phyloP scores from a whole-genome alignment of 2,113 vertebrate species.

The Triplophysa siluroides region DNA sequence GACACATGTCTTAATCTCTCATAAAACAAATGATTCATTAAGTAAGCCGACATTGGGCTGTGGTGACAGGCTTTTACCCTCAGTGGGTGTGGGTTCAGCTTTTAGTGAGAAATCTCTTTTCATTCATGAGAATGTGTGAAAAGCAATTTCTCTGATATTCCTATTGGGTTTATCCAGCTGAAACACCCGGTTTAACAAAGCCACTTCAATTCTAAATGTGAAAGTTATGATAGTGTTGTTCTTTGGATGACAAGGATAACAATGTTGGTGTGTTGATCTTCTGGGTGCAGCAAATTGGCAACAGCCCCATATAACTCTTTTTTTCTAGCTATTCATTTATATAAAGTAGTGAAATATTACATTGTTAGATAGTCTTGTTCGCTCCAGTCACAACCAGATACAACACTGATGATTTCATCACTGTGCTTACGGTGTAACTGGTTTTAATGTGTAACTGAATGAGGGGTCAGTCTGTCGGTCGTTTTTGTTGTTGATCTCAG shows the following conservation, averaged over 20 bases:
- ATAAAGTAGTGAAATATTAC: not conserved
- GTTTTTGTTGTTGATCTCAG: not conserved
- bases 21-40: constrained; percentile 29
- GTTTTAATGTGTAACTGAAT: constrained; percentile 5
- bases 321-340: not conserved
- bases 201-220: not conserved
- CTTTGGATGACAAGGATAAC: not conserved
- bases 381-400: not conserved
- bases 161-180: not conserved
- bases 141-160: not conserved
- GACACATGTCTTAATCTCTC: constrained; percentile 22
- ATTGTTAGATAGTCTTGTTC: constrained; percentile 4
- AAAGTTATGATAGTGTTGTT: not conserved
- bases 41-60: constrained; percentile 16
- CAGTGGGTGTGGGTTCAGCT: constrained; percentile 1
- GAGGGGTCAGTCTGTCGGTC: not conserved
- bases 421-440: not conserved
- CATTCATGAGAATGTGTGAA: not conserved
- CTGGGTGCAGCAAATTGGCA: not conserved
- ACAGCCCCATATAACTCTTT: not conserved
- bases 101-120: not conserved
- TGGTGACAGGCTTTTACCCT: constrained; percentile 7
- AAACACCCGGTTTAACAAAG: not conserved
- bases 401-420: not conserved
- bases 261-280: not conserved